Percentiles rank a stretch among this genome's conserved stretches.
Conservation (phyloP, 92 coral and sea anemone species). For the Hydrozoanthus gracilis region DNA sequence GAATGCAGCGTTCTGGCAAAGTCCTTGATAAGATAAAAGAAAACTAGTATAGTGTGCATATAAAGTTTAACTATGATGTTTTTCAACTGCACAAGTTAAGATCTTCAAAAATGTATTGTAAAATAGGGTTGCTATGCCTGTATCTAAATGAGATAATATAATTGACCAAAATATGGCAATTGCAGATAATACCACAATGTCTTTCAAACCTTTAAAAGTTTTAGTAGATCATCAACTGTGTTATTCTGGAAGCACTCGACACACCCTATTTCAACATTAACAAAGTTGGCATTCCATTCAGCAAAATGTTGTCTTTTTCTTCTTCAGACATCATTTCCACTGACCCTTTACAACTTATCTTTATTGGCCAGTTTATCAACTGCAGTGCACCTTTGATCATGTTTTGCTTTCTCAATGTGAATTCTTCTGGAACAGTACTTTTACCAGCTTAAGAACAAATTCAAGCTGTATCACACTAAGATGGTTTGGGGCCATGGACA, state of each 20-base stretch:
- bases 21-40: too few species aligned
- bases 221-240: conserved; percentile 16
- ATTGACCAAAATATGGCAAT: too few species aligned
- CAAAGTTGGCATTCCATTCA: conserved; percentile 54
- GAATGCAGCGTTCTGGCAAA: too few species aligned
- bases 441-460: conserved; percentile 32
- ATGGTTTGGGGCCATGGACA: conserved; percentile 45
- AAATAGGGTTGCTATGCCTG: too few species aligned
- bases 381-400: conserved; percentile 9
- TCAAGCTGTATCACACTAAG: conserved; percentile 35
- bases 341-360: conserved; percentile 30
- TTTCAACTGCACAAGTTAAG: too few species aligned
- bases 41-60: too few species aligned
- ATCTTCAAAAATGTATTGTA: too few species aligned
- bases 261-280: conserved; percentile 10
- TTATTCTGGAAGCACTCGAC: conserved; percentile 55
- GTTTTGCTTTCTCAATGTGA: conserved; percentile 22
- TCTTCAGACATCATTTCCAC: conserved; percentile 45
- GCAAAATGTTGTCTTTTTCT: conserved; percentile 37
- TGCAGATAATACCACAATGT: too few species aligned
- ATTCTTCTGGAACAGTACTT: conserved; percentile 8
- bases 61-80: too few species aligned
- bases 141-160: too few species aligned
- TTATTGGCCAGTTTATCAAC: conserved; percentile 38
- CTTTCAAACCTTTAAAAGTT: too few species aligned